Evolutionary conservation across 2,797 vertebrate genomes (phyloP).

Genomic region (Hapalemur alaotrensis): DNA sequence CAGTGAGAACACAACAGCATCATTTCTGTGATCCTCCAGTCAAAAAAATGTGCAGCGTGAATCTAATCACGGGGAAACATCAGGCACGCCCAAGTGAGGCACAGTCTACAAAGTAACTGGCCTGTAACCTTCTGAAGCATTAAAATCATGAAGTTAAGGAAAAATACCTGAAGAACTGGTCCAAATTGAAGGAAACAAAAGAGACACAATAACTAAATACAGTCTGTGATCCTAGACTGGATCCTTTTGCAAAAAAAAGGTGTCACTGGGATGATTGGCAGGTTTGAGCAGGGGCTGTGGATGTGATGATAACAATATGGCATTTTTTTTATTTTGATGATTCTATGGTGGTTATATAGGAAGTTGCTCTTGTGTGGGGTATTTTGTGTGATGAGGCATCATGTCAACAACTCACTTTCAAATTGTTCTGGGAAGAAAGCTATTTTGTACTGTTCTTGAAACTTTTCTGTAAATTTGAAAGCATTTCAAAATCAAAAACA

Average conservation of each 20-base stretch:
- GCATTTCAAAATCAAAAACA: neutral
- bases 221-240: neutral
- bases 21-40: neutral
- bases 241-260: neutral
- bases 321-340: neutral
- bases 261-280: neutral
- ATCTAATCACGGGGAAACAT: neutral
- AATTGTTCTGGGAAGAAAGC: neutral
- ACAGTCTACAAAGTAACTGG: neutral
- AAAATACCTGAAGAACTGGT: neutral
- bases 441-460: neutral
- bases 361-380: neutral
- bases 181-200: neutral
- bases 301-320: neutral
- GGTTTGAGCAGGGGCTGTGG: neutral
- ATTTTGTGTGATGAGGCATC: neutral
- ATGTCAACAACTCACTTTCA: neutral
- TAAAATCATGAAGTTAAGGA: neutral
- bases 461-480: neutral
- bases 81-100: neutral
- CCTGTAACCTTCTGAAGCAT: neutral
- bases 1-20: neutral
- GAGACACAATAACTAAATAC: neutral
- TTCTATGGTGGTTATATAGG: neutral
- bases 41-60: neutral